These are phyloP conservation scores for Poeciliopsis prolifica DNA, from an alignment of 2,113 vertebrate genomes.

Conservation along the genomic window DNA sequence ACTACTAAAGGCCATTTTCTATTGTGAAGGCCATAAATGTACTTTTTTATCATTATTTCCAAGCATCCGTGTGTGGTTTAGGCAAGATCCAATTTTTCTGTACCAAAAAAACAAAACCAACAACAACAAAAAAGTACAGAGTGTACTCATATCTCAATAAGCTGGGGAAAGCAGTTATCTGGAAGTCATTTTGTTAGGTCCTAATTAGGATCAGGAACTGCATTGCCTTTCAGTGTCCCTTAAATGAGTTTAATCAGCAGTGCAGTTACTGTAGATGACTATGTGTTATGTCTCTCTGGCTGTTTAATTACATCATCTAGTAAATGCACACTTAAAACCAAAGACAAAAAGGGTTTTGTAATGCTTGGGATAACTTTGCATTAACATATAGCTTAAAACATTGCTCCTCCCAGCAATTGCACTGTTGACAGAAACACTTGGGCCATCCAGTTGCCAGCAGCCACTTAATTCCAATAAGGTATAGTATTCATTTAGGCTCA, in stretches of 20 bases:
- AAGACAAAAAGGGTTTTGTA: conserved; percentile 22
- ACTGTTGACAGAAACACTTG: conserved; percentile 1
- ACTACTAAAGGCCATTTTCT: background rate
- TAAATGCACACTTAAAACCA: conserved; percentile 38
- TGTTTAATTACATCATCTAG: conserved; percentile 52
- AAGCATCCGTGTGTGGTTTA: background rate
- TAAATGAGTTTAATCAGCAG: conserved; percentile 51
- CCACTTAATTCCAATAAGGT: too few species aligned
- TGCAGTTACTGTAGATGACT: conserved; percentile 4
- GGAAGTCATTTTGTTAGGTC: conserved; percentile 47
- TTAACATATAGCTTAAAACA: conserved; percentile 40
- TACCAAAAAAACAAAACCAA: background rate
- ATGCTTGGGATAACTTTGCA: conserved; percentile 14
- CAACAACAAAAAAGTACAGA: conserved; percentile 6
- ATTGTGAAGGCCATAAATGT: background rate
- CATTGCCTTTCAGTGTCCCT: conserved; percentile 29
- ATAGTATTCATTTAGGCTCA: too few species aligned
- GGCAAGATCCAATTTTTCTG: background rate
- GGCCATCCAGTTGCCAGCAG: too few species aligned
- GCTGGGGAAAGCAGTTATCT: background rate
- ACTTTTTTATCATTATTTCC: background rate
- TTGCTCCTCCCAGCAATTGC: conserved; percentile 20
- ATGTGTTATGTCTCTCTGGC: conserved; percentile 16
- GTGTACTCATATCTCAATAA: conserved; percentile 28
- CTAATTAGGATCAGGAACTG: conserved; percentile 49